Conservation (phyloP, 2,888 invertebrate species). For the Epinotia bilunana region DNA sequence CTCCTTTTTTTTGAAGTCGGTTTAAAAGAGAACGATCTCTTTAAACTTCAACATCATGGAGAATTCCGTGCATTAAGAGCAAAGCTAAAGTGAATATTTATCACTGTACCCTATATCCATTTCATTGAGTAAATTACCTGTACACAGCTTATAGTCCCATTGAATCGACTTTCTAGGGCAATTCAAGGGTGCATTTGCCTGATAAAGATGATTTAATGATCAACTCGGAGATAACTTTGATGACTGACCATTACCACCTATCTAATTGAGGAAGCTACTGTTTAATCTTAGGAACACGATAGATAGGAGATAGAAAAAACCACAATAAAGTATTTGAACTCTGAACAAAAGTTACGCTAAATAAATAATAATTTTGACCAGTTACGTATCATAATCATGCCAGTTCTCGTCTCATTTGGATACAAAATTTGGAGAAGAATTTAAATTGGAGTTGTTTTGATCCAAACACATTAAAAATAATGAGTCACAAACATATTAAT, state of each 20-base stretch:
- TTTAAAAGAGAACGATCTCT: neutral
- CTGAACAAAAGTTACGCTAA: too few species aligned
- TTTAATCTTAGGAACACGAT: neutral
- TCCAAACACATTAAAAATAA: constrained; percentile 50
- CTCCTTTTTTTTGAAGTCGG: too few species aligned
- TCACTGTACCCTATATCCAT: constrained; percentile 2
- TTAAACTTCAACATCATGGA: neutral
- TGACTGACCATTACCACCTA: constrained; percentile 15
- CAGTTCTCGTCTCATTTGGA: constrained; percentile 7
- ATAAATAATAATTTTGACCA: neutral
- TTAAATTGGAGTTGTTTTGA: constrained; percentile 39
- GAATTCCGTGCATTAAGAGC: neutral
- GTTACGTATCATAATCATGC: constrained; percentile 11
- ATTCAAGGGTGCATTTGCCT: constrained; percentile 21
- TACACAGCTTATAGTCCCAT: constrained; percentile 13
- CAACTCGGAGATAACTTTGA: constrained; percentile 14
- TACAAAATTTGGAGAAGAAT: constrained; percentile 16
- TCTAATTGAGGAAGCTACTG: constrained; percentile 42
- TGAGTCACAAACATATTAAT: constrained; percentile 51
- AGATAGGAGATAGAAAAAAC: too few species aligned
- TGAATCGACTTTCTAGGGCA: neutral
- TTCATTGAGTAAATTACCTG: constrained; percentile 14
- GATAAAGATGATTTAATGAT: constrained; percentile 38
- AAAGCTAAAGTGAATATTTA: neutral
- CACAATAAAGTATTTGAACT: too few species aligned